These are phyloP conservation scores for Schmidtea mediterranea DNA, from an alignment of 1,140 invertebrate genomes.

Conservation along the genomic window DNA sequence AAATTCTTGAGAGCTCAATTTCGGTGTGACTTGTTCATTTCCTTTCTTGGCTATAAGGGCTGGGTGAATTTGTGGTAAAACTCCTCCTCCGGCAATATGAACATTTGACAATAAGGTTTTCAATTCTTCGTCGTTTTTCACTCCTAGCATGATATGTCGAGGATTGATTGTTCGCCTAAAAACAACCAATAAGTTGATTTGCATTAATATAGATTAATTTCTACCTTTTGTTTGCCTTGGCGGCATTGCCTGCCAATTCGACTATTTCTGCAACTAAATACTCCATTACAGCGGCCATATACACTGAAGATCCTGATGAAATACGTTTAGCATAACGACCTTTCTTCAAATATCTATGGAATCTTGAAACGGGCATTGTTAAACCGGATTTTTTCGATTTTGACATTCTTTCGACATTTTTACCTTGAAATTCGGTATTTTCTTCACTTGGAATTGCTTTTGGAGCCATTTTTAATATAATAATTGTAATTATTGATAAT, in stretches of 20 bases:
- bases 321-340: neutral
- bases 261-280: neutral
- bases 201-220: no score
- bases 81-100: neutral
- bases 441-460: no score
- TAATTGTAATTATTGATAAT: no score
- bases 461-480: no score
- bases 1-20: no score
- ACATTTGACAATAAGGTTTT: slow-evolving; percentile 9
- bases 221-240: no score
- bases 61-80: neutral
- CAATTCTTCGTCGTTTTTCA: slow-evolving; percentile 25
- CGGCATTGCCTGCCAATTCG: neutral
- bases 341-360: neutral
- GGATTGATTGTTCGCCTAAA: slow-evolving; percentile 13
- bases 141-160: slow-evolving; percentile 21
- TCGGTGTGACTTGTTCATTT: no score
- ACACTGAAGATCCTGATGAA: neutral
- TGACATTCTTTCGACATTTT: no score
- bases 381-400: neutral
- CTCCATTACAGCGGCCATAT: neutral
- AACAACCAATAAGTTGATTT: no score
- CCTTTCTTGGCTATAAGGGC: no score
- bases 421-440: no score
- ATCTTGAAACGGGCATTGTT: neutral